These are phyloP conservation scores for Anas acuta DNA, from an alignment of 2,797 vertebrate genomes.

Conservation along the genomic window DNA sequence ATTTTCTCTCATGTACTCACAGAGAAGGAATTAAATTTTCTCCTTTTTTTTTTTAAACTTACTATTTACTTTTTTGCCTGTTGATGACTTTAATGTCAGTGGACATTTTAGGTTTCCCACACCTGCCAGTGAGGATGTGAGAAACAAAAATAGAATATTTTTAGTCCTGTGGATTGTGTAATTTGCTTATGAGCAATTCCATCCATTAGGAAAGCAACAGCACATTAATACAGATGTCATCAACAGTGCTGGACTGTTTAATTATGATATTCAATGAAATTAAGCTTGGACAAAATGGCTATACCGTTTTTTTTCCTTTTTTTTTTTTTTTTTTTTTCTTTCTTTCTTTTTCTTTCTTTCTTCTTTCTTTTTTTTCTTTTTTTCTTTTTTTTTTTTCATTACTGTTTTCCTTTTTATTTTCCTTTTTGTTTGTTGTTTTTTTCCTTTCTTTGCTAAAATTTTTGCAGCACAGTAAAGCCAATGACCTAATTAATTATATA, in stretches of 20 bases:
- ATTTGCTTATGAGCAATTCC: not conserved
- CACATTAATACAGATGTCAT: slow-evolving; percentile 27
- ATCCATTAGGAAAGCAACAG: slow-evolving; percentile 31
- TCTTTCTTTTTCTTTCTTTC: rapidly evolving
- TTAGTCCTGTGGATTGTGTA: not conserved
- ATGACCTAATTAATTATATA: slow-evolving; percentile 40
- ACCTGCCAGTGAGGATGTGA: not conserved
- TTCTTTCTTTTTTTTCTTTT: rapidly evolving
- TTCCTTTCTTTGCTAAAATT: not conserved
- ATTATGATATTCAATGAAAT: slow-evolving; percentile 44
- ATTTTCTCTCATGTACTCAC: not conserved
- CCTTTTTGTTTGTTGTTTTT: not conserved
- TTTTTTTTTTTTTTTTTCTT: not conserved
- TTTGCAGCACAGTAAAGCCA: slow-evolving; percentile 8
- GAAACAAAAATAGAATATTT: not conserved
- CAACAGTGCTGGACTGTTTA: slow-evolving; percentile 17
- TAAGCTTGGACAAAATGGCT: slow-evolving; percentile 24
- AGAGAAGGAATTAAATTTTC: not conserved
- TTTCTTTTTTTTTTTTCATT: not conserved
- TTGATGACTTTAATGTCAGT: slow-evolving; percentile 11
- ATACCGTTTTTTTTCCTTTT: not conserved
- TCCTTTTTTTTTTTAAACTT: not conserved
- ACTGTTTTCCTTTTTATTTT: not conserved
- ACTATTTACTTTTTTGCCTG: slow-evolving; percentile 19
- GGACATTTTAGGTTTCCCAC: not conserved